Conservation (phyloP, 2,113 vertebrate species). For the Butorides virescens region DNA sequence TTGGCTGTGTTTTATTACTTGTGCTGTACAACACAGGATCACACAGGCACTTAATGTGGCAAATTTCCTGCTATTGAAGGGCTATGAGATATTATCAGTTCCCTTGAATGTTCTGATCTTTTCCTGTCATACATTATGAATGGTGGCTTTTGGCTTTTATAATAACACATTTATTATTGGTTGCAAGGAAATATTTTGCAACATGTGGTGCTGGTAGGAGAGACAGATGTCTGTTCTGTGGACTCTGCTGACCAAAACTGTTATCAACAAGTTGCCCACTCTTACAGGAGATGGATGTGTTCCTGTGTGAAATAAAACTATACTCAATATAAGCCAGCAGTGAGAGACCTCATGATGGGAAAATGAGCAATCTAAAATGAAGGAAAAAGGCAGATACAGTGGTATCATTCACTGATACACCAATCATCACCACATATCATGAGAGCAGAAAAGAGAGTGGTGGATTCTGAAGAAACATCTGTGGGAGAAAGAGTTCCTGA, state of each 20-base stretch:
- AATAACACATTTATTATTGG: not conserved
- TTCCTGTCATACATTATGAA: not conserved
- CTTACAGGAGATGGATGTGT: not conserved
- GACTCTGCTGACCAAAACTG: not conserved
- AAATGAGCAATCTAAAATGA: not conserved
- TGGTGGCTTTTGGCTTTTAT: not conserved
- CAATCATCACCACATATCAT: not conserved
- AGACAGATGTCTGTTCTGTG: not conserved
- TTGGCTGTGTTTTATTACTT: not conserved
- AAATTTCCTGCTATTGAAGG: not conserved
- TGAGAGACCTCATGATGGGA: not conserved
- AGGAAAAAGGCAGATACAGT: not conserved
- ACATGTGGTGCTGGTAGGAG: not conserved
- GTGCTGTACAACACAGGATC: not conserved
- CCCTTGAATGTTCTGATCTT: not conserved
- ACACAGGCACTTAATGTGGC: rapidly evolving
- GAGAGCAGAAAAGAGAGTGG: not conserved
- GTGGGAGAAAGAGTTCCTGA: not conserved
- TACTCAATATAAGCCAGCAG: not conserved
- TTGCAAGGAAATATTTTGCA: not conserved
- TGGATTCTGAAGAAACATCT: not conserved
- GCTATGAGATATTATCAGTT: not conserved
- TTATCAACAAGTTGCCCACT: not conserved
- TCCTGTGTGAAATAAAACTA: not conserved
- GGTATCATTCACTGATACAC: not conserved